phyloP scores from a whole-genome alignment of 1,140 invertebrate species.

The Pachyrhynchus sulphureomaculatus region DNA sequence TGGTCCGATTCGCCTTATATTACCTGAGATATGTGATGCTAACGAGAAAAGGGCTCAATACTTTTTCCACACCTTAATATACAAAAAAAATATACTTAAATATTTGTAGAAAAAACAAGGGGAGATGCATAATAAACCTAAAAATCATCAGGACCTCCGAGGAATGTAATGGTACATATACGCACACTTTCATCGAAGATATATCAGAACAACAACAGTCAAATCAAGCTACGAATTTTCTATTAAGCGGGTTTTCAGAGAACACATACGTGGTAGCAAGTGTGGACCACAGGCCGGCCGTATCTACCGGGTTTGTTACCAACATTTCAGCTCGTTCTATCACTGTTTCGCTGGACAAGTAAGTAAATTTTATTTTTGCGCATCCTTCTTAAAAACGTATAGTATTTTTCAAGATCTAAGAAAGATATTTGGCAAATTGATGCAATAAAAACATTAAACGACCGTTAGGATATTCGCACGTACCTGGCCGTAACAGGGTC shows the following conservation, averaged over 20 bases:
- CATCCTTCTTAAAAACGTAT: too few relatives aligned
- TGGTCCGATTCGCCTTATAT: too few relatives aligned
- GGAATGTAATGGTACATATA: constrained; percentile 50
- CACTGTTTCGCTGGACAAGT: constrained; percentile 65
- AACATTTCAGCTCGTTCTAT: constrained; percentile 55
- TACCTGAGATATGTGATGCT: too few relatives aligned
- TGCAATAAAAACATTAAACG: too few relatives aligned
- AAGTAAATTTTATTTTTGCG: too few relatives aligned
- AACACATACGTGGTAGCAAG: constrained; percentile 65
- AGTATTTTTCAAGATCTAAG: too few relatives aligned
- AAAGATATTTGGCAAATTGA: too few relatives aligned
- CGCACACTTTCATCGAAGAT: constrained; percentile 38
- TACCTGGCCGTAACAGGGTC: too few relatives aligned
- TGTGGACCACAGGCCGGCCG: constrained; percentile 60
- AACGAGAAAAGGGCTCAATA: too few relatives aligned
- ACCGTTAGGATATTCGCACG: too few relatives aligned
- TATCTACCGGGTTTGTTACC: constrained; percentile 61
- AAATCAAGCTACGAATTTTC: constrained; percentile 51
- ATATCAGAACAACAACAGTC: constrained; percentile 13
- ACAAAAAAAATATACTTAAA: too few relatives aligned
- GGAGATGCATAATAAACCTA: constrained; percentile 64
- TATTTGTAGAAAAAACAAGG: constrained; percentile 62
- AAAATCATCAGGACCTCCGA: constrained; percentile 55
- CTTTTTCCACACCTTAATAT: too few relatives aligned
- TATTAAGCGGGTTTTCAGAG: constrained; percentile 51